Evolutionary conservation across 1,140 invertebrate genomes (phyloP).

Genomic region (Magallana angulata): DNA sequence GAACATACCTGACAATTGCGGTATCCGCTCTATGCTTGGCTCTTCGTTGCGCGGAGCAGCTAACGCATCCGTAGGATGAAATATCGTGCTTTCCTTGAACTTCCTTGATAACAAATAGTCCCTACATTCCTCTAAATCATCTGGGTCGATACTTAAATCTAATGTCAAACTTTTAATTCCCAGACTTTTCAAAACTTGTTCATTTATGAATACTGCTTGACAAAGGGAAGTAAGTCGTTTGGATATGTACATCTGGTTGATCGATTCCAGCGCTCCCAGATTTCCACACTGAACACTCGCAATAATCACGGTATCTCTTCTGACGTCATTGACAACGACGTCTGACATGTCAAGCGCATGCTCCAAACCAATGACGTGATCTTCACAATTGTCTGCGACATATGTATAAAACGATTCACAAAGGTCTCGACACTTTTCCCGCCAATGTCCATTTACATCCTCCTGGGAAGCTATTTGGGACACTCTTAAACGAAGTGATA

Average conservation of each 20-base stretch:
- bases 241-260: conserved; percentile 57
- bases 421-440: conserved; percentile 45
- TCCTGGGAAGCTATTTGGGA: conserved; percentile 31
- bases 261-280: conserved; percentile 54
- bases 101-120: conserved; percentile 51
- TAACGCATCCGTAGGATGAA: conserved; percentile 55
- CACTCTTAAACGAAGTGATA: conserved; percentile 43
- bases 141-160: conserved; percentile 36
- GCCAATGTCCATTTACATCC: conserved; percentile 20
- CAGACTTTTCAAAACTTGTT: conserved; percentile 21
- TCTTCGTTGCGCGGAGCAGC: background rate
- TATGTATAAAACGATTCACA: conserved; percentile 42
- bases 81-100: conserved; percentile 43
- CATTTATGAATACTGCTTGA: conserved; percentile 47
- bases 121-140: conserved; percentile 42
- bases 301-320: conserved; percentile 43
- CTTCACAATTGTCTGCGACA: conserved; percentile 45
- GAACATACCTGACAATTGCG: background rate
- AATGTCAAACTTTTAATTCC: conserved; percentile 44
- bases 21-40: conserved; percentile 13
- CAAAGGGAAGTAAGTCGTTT: conserved; percentile 46
- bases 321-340: conserved; percentile 40
- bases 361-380: conserved; percentile 43
- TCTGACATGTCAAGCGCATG: conserved; percentile 45
- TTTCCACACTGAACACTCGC: conserved; percentile 41